A percentile compares a stretch with the other conserved stretches of the same genome.
These are phyloP conservation scores for Laterallus jamaicensis DNA, from an alignment of 2,113 vertebrate species.

Conservation along the genomic window DNA sequence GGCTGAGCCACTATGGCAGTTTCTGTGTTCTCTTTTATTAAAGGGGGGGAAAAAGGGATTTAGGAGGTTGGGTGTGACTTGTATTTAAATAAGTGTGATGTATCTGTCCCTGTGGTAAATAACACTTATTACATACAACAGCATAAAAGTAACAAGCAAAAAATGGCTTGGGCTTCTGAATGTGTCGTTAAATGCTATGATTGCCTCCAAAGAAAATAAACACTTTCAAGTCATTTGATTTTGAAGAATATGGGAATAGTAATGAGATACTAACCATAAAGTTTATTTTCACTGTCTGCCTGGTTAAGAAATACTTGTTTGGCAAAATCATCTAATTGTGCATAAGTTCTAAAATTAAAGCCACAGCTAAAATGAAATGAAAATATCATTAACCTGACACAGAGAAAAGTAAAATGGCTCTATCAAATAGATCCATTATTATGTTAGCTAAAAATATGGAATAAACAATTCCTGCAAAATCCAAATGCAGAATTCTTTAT, in stretches of 20 bases:
- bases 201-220: not conserved
- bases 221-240: not conserved
- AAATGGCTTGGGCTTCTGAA: not conserved
- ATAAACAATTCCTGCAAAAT: not conserved
- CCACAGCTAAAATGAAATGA: not conserved
- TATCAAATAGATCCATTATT: not conserved
- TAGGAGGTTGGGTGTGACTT: not conserved
- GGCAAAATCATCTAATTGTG: not conserved
- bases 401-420: not conserved
- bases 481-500: not conserved
- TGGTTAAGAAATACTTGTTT: not conserved
- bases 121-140: fast-evolving
- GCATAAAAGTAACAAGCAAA: not conserved
- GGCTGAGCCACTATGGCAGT: not conserved
- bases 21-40: not conserved
- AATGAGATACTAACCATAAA: not conserved
- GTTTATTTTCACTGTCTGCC: not conserved
- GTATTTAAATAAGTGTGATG: not conserved
- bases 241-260: not conserved
- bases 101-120: not conserved
- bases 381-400: not conserved
- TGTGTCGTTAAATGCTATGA: not conserved
- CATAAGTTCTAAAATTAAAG: conserved; percentile 1
- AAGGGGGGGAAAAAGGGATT: not conserved
- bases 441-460: not conserved